phyloP scores from a whole-genome alignment of 2,888 invertebrate species.

The Hirtodrosophila trivittata region DNA sequence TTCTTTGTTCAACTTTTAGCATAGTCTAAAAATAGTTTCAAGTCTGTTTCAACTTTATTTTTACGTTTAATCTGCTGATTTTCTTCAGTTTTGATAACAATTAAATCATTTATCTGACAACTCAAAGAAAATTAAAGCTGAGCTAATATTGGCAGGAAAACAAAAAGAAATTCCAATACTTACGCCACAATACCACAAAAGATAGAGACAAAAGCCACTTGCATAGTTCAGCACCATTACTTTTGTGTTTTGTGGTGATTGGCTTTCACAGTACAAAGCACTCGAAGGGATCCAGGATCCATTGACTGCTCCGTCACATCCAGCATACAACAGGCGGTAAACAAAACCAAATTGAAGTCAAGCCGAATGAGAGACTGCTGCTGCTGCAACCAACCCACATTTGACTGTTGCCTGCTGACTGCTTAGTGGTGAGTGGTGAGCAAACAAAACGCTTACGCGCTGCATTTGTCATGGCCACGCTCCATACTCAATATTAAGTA shows the following conservation, averaged over 20 bases:
- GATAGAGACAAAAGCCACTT: conserved; percentile 58
- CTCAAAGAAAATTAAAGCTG: conserved; percentile 19
- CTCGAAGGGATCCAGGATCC: conserved; percentile 19
- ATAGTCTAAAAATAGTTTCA: too few relatives aligned
- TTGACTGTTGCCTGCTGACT: conserved; percentile 3
- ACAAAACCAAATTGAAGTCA: conserved; percentile 37
- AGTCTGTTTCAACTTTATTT: too few relatives aligned
- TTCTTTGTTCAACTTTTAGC: too few relatives aligned
- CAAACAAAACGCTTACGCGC: conserved; percentile 56
- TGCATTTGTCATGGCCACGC: conserved; percentile 33
- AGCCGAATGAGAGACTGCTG: conserved; percentile 41
- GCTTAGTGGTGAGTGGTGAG: conserved; percentile 31
- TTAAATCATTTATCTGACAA: conserved; percentile 25
- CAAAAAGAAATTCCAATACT: conserved; percentile 21
- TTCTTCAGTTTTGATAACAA: conserved; percentile 15
- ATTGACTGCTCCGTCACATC: conserved; percentile 32
- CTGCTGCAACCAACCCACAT: conserved; percentile 18
- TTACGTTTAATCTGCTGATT: conserved; percentile 9
- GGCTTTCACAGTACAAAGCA: conserved; percentile 37
- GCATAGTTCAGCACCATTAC: conserved; percentile 66
- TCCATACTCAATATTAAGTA: conserved; percentile 31
- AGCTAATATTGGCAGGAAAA: conserved; percentile 15
- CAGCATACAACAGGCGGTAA: conserved; percentile 24
- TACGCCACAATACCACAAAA: conserved; percentile 7
- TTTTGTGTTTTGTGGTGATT: conserved; percentile 71